Evolutionary conservation across 1,140 invertebrate species (phyloP).

Genomic region (Aphelinus atriplicis): DNA sequence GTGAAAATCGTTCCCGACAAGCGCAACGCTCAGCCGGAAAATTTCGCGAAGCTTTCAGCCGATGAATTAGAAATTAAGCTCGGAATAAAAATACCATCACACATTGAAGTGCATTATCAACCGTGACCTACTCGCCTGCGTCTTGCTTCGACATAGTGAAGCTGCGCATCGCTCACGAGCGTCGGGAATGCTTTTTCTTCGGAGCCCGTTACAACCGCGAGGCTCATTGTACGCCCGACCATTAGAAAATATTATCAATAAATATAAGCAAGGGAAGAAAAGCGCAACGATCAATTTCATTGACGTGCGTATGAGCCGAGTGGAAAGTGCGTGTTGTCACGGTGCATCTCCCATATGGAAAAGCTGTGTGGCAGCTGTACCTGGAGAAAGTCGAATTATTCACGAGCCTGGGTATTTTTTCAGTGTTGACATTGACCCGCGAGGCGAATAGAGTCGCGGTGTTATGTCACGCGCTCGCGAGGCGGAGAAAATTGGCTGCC

Average conservation of each 20-base stretch:
- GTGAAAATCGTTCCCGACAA: no score
- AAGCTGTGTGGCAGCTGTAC: background rate
- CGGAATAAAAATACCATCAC: no score
- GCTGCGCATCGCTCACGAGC: background rate
- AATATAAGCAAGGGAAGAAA: slow-evolving; percentile 20
- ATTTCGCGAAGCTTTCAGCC: no score
- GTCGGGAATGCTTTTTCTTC: slow-evolving; percentile 9
- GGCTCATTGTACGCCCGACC: slow-evolving; percentile 13
- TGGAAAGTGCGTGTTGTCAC: slow-evolving; percentile 20
- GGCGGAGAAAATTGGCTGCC: slow-evolving; percentile 41
- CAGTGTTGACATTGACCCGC: background rate
- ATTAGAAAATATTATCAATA: slow-evolving; percentile 21
- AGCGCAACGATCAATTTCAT: slow-evolving; percentile 29
- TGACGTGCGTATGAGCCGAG: slow-evolving; percentile 7
- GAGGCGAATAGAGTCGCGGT: background rate
- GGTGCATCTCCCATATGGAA: slow-evolving; percentile 3
- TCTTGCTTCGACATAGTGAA: no score
- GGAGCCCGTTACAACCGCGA: slow-evolving; percentile 11
- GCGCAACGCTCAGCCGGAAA: no score
- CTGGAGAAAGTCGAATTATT: slow-evolving; percentile 17
- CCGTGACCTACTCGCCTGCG: slow-evolving; percentile 10
- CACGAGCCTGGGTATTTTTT: slow-evolving; percentile 1
- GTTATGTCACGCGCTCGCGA: slow-evolving; percentile 17
- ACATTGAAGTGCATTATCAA: slow-evolving; percentile 14
- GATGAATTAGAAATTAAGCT: no score